Conservation (phyloP, 2,113 vertebrate genomes). For the Struthio camelus region DNA sequence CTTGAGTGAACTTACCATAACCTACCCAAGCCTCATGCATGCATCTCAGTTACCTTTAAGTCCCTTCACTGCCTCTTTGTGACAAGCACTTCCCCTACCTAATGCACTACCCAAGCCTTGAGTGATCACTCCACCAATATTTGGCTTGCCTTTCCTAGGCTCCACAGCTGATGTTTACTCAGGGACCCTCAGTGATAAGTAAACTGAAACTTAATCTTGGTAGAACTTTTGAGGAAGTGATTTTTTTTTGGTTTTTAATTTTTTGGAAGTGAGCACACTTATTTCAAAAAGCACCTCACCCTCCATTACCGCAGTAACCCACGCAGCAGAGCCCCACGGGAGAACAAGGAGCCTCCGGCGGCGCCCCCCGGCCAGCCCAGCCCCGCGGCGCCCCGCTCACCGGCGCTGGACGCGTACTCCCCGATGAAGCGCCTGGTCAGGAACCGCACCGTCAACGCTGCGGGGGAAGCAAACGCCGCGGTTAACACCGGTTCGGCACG, state of each 20-base stretch:
- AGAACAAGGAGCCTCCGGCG: not conserved
- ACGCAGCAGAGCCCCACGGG: rapidly evolving
- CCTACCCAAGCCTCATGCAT: rapidly evolving
- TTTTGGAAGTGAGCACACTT: no score
- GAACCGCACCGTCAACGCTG: constrained; percentile 87
- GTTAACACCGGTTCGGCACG: not conserved
- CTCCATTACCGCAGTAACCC: rapidly evolving
- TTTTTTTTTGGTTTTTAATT: no score
- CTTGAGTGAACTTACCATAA: not conserved
- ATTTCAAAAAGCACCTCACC: rapidly evolving
- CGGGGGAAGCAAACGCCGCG: not conserved
- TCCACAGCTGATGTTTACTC: rapidly evolving
- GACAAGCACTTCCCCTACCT: rapidly evolving
- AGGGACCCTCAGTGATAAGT: rapidly evolving
- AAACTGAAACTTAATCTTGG: rapidly evolving
- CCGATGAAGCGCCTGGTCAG: constrained; percentile 85
- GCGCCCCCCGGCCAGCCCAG: not conserved
- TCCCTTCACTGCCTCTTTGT: rapidly evolving
- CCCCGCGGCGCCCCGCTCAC: constrained; percentile 63
- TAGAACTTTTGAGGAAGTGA: not conserved
- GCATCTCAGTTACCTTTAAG: not conserved
- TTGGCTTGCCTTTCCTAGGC: rapidly evolving
- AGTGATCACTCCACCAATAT: rapidly evolving
- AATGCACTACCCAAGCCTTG: rapidly evolving
- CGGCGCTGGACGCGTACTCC: constrained; percentile 84